A percentile compares a stretch with the other conserved stretches of the same genome.
Conservation (phyloP, 2,888 invertebrate genomes). For the Cryptus viduatorius region DNA sequence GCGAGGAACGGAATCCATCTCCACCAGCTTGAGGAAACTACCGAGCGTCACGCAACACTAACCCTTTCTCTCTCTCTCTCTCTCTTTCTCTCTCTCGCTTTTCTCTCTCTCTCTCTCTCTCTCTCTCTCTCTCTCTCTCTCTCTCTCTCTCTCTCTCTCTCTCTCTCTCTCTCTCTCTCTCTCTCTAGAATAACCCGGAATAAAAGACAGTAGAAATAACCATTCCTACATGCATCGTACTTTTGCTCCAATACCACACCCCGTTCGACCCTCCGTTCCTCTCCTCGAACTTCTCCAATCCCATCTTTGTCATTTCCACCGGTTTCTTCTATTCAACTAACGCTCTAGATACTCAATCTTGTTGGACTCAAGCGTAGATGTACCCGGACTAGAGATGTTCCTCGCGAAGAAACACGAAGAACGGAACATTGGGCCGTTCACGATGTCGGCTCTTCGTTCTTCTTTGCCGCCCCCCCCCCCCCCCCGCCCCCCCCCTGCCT, state of each 20-base stretch:
- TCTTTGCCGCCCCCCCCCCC: constrained; percentile 2
- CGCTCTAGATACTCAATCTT: constrained; percentile 58
- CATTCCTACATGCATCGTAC: constrained; percentile 44
- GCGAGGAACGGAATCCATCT: constrained; percentile 60
- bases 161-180: constrained; percentile 35
- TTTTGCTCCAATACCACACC: constrained; percentile 43
- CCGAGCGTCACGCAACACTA: constrained; percentile 64
- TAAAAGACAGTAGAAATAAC: constrained; percentile 52
- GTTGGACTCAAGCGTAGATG: constrained; percentile 37
- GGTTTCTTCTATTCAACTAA: constrained; percentile 65
- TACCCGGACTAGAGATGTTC: constrained; percentile 18
- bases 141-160: constrained; percentile 26
- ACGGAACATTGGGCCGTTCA: constrained; percentile 32
- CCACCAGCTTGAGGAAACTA: constrained; percentile 51
- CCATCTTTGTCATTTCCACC: constrained; percentile 59
- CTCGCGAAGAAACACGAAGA: constrained; percentile 33
- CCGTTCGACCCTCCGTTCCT: constrained; percentile 14
- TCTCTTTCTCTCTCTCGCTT: too few species aligned
- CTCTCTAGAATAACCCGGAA: constrained; percentile 34
- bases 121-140: constrained; percentile 36
- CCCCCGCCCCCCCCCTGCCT: neutral
- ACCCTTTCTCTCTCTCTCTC: constrained; percentile 35
- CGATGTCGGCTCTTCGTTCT: constrained; percentile 59
- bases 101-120: constrained; percentile 38
- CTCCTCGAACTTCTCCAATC: constrained; percentile 55